These are phyloP conservation scores for Mola mola DNA, from an alignment of 2,113 vertebrate species.

Conservation along the genomic window DNA sequence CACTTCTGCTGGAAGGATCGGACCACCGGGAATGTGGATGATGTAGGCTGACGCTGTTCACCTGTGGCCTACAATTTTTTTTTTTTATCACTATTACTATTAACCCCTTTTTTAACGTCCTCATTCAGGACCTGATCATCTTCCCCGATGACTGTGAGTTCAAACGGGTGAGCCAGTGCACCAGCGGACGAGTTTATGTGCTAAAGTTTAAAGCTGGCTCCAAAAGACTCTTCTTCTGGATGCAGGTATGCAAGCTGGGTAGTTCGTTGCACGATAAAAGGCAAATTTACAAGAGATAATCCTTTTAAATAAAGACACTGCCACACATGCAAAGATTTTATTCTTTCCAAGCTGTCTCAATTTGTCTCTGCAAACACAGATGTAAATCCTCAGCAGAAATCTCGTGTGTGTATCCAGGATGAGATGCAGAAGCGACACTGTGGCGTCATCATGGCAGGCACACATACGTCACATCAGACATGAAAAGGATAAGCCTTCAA, in stretches of 20 bases:
- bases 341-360: no score
- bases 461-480: no score
- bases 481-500: no score
- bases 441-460: no score
- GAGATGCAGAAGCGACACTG: no score
- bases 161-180: conserved; percentile 94
- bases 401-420: no score
- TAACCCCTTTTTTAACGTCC: background rate
- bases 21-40: conserved; percentile 91
- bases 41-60: conserved; percentile 72
- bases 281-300: no score
- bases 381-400: no score
- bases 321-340: no score
- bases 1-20: conserved; percentile 99
- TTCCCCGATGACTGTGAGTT: conserved; percentile 98
- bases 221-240: conserved; percentile 98
- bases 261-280: no score
- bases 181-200: conserved; percentile 93
- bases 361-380: no score
- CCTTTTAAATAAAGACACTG: no score
- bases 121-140: conserved; percentile 91
- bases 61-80: background rate
- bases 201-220: conserved; percentile 97
- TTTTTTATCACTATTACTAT: background rate
- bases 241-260: conserved; percentile 86